Conservation (phyloP, 35 echinoderm and acorn worm species). For the Stichopus chloronotus region DNA sequence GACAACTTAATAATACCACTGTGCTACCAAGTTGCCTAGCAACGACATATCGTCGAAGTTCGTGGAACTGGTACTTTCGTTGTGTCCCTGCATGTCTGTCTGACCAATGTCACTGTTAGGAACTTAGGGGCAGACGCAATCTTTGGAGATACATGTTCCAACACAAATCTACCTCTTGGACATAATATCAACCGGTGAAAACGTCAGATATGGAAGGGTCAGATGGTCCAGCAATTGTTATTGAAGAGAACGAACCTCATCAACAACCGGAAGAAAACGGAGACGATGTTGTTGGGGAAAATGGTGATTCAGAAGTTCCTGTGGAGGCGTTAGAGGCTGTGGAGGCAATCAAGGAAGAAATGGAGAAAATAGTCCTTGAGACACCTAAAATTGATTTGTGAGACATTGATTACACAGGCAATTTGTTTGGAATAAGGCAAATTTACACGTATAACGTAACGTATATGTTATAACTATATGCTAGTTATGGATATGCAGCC, state of each 20-base stretch:
- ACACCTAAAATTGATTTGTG: conserved; percentile 80
- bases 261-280: conserved; percentile 38
- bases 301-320: conserved; percentile 51
- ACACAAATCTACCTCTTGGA: too few species aligned
- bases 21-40: neutral
- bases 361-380: conserved; percentile 80
- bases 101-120: neutral
- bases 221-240: conserved; percentile 64
- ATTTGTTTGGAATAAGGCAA: too few species aligned
- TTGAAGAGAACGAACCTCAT: conserved; percentile 37
- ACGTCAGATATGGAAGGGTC: conserved; percentile 35
- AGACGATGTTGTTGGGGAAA: conserved; percentile 36
- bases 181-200: too few species aligned
- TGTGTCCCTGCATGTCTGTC: neutral
- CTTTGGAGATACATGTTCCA: too few species aligned
- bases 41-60: neutral
- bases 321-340: conserved; percentile 77
- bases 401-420: neutral
- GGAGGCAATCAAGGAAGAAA: conserved; percentile 75
- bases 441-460: neutral
- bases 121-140: too few species aligned
- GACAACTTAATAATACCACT: neutral
- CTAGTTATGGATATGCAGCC: neutral
- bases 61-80: neutral
- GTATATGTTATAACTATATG: neutral